Percentiles rank a stretch among this genome's conserved stretches.
These are phyloP conservation scores for Scaptomyza montana DNA, from an alignment of 1,140 invertebrate genomes.

Conservation along the genomic window DNA sequence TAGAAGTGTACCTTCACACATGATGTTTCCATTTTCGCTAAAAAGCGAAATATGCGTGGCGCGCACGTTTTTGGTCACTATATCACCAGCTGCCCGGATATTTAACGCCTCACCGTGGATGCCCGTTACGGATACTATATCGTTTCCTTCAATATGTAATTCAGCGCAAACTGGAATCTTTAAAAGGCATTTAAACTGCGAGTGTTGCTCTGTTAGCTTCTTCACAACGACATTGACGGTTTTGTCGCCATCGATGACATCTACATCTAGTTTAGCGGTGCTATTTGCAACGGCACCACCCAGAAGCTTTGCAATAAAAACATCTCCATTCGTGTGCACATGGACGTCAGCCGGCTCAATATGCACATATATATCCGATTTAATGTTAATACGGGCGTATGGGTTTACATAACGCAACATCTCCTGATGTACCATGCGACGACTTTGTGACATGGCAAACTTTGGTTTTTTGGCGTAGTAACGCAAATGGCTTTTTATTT, in stretches of 20 bases:
- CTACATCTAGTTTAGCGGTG: constrained; percentile 51
- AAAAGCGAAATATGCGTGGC: constrained; percentile 54
- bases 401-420: constrained; percentile 73
- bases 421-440: constrained; percentile 69
- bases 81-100: constrained; percentile 52
- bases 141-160: constrained; percentile 41
- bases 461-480: constrained; percentile 57
- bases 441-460: constrained; percentile 7
- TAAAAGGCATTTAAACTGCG: constrained; percentile 56
- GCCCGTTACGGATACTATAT: constrained; percentile 51
- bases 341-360: constrained; percentile 66
- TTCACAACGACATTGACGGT: constrained; percentile 60
- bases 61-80: constrained; percentile 65
- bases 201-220: constrained; percentile 28
- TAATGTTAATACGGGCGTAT: constrained; percentile 65
- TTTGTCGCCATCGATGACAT: constrained; percentile 57
- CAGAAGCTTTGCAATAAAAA: constrained; percentile 60
- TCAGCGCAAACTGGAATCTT: constrained; percentile 67
- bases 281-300: constrained; percentile 59
- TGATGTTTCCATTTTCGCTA: constrained; percentile 65
- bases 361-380: constrained; percentile 58
- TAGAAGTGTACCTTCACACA: constrained; percentile 63
- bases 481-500: constrained; percentile 34
- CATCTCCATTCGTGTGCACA: constrained; percentile 66
- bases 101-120: constrained; percentile 62